phyloP scores from a whole-genome alignment of 1,140 invertebrate genomes.

The Idris sp. region DNA sequence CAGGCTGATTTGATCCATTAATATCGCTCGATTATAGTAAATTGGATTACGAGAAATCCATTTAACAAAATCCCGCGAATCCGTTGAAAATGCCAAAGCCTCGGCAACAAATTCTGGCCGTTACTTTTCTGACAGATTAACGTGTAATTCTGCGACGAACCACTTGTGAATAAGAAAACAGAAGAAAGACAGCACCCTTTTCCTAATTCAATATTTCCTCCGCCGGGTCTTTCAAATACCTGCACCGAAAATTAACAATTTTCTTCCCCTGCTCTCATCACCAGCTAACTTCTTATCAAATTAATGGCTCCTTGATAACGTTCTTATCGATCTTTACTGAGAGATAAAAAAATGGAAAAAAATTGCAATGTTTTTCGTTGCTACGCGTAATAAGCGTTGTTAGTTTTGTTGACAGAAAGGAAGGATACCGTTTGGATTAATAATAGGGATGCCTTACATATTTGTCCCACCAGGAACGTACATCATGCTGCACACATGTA shows the following conservation, averaged over 20 bases:
- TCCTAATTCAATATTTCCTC: conserved; percentile 51
- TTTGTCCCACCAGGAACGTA: conserved; percentile 63
- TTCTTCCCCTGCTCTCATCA: too few relatives aligned
- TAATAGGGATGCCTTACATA: conserved; percentile 70
- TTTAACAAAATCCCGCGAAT: conserved; percentile 65
- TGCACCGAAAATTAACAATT: conserved; percentile 1
- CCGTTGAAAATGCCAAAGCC: conserved; percentile 56
- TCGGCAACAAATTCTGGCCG: conserved; percentile 20
- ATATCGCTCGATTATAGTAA: conserved; percentile 68
- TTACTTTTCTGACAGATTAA: conserved; percentile 64
- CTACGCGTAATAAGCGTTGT: too few relatives aligned
- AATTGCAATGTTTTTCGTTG: conserved; percentile 19
- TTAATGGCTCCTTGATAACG: neutral
- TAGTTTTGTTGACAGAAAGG: too few relatives aligned
- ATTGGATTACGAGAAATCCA: conserved; percentile 73
- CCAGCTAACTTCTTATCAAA: neutral
- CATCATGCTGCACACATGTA: conserved; percentile 62
- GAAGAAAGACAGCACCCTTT: conserved; percentile 24
- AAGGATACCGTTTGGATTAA: conserved; percentile 65
- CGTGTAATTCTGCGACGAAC: conserved; percentile 46
- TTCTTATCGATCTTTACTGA: too few relatives aligned
- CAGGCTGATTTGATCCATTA: conserved; percentile 69
- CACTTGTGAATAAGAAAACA: conserved; percentile 47
- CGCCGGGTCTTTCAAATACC: neutral
- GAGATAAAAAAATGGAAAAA: neutral